Base-by-base conservation (phyloP, 2,888 invertebrate genomes). In the Halocaridina rubra region DNA sequence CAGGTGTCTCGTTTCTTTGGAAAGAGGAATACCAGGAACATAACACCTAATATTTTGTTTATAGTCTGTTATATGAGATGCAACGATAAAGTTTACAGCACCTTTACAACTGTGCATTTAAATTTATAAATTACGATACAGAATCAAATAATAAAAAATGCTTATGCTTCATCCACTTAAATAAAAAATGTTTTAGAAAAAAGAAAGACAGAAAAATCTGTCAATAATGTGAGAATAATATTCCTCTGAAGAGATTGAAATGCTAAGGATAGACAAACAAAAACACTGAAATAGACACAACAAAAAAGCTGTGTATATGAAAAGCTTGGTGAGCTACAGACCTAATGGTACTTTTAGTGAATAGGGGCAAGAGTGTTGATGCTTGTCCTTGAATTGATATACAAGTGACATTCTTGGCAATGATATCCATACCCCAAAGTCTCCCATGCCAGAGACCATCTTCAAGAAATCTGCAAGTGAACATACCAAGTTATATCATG, bases 381-480 rank as follows among this genome's bases (percentile, higher is more conserved):
- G 90, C 90, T 88, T 91, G 90, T n/a, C 91, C 98, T 92, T 97
- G 97, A 90, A 95, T 96, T 24, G 95, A 94, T 0, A 98, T 91
- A 91, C 99, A 99, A 71, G 93, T 90, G 7, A 95, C 92, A 89
- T 94, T 92, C 77, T 92, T 92, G 0, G 94, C 93, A 39, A 93
- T 93, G 0, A 97, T 91, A 82, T 95, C 94, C 3, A 92, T 92
- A 89, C 95, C 95, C 16, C 95, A 94, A 93, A 76, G 4, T 13
- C 22, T 19, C 19, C 61, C 95, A 96, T 89, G 89, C 61, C 92
- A 90, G 30, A 61, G 53, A 0, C 87, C 69, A 57, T 90, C n/a
- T n/a, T n/a, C n/a, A n/a, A n/a, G n/a, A n/a, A n/a, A n/a, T n/a
- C n/a, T n/a, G n/a, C n/a, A n/a, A n/a, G n/a, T n/a, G n/a, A n/a